These are phyloP conservation scores for Arenaria interpres DNA, from an alignment of 2,113 vertebrate species.

Conservation along the genomic window DNA sequence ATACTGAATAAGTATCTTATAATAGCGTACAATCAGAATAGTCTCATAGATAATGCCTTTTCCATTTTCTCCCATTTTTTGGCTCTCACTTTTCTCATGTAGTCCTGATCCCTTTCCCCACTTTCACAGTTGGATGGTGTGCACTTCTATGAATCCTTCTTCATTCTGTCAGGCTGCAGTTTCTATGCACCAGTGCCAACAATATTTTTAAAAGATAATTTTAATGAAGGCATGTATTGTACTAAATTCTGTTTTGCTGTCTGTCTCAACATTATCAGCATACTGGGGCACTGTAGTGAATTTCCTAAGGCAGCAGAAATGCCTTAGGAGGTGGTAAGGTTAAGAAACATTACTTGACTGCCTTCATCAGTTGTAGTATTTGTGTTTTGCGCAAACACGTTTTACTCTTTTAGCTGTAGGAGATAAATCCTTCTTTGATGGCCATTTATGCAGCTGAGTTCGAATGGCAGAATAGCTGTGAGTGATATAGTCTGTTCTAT, in stretches of 20 bases:
- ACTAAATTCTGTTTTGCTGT: not conserved
- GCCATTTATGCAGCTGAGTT: not conserved
- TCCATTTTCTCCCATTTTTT: not conserved
- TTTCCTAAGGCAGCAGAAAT: not conserved
- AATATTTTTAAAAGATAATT: not conserved
- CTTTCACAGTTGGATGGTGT: not conserved
- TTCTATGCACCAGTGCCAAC: not conserved
- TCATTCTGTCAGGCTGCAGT: not conserved
- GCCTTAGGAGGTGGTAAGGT: not conserved
- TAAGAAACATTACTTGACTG: not conserved
- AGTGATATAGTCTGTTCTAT: not conserved
- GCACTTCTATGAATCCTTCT: not conserved
- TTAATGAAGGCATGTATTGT: not conserved
- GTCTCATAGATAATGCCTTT: not conserved
- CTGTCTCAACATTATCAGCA: not conserved
- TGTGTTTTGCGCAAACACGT: not conserved
- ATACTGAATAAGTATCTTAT: not conserved
- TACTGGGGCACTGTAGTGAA: not conserved
- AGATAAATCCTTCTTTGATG: not conserved
- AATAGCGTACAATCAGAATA: not conserved
- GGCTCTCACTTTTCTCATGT: not conserved
- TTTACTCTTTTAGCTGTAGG: not conserved
- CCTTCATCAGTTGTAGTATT: not conserved
- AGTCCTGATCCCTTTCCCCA: not conserved
- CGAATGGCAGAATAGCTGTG: not conserved